Base-by-base conservation (phyloP, 2,888 invertebrate species). In the Cremastobaeus sp. region DNA sequence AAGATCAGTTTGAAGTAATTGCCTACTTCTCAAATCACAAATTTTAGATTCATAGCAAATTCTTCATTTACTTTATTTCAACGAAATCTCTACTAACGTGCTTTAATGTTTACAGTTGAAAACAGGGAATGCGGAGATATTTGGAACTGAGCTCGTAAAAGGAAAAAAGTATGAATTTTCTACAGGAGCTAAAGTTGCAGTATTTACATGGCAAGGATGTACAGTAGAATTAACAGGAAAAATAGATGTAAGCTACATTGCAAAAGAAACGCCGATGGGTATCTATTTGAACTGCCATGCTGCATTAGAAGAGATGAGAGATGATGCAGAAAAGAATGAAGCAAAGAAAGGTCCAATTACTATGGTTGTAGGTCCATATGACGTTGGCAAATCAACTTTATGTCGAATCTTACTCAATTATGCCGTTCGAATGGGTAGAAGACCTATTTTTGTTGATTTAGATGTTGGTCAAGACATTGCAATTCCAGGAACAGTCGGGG, bases 201-300 rank as follows among this genome's bases (percentile, higher is more conserved):
- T 99, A 12, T 99, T 94, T 84, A 97, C 98, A 1, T 99, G 96
- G 93, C 96, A 98, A 84, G 97, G 97, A 0, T 98, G 98, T 84
- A 92, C 92, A 0, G 88, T 99, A 0, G 95, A 95, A 88, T 88
- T 98, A 8, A 90, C 91, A 68, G 99, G 98, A 1, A 93, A 93
- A 85, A 95, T 96, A 0, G 98, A 98, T 88, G 96, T 96, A 18
- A 96, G 94, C 77, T 99, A 99, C 86, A 92, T 97, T 0, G 96
- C 98, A 0, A 96, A 96, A 86, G 97, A 98, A 85, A 99, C 99
- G 0, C 98, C 98, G 0, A 98, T 98, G 97, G 92, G 93, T 78
- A 93, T 97, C 77, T 99, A 99, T 86, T 89, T 98, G 1, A 99
- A 99, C 88, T 95, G 96, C 12, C 99, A 99, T 87, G 96, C 96